Conservation (phyloP, 2,797 vertebrate species). For the Amphiprion clarkii region DNA sequence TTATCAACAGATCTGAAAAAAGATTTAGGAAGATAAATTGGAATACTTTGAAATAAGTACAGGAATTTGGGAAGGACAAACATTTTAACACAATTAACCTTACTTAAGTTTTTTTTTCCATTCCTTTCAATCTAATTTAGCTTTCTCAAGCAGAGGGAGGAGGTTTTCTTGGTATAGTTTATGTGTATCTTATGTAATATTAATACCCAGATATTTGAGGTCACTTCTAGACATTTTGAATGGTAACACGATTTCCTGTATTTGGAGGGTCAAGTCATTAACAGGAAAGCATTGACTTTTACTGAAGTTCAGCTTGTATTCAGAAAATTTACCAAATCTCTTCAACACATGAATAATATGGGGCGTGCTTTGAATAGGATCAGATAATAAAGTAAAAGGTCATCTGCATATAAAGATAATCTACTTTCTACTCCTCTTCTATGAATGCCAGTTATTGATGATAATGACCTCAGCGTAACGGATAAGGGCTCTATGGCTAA, state of each 20-base stretch:
- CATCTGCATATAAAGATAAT: no score
- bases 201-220: neutral
- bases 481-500: no score
- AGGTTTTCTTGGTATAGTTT: neutral
- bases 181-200: conserved; percentile 11
- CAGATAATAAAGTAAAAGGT: no score
- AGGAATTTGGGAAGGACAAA: neutral
- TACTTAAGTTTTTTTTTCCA: neutral
- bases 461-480: no score
- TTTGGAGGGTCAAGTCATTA: no score
- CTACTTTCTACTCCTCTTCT: no score
- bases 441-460: no score
- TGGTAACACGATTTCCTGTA: no score
- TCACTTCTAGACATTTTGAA: no score
- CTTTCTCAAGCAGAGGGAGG: neutral
- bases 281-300: neutral
- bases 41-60: no score
- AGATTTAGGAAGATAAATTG: neutral
- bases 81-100: neutral
- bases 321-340: neutral
- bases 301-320: neutral
- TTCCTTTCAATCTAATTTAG: neutral
- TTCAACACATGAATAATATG: neutral
- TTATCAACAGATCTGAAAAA: conserved; percentile 8
- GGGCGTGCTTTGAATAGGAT: neutral